A percentile compares a stretch with the other conserved stretches of the same genome.
Evolutionary conservation across 2,797 vertebrate genomes (phyloP).

Genomic region (Epinephelus coioides): DNA sequence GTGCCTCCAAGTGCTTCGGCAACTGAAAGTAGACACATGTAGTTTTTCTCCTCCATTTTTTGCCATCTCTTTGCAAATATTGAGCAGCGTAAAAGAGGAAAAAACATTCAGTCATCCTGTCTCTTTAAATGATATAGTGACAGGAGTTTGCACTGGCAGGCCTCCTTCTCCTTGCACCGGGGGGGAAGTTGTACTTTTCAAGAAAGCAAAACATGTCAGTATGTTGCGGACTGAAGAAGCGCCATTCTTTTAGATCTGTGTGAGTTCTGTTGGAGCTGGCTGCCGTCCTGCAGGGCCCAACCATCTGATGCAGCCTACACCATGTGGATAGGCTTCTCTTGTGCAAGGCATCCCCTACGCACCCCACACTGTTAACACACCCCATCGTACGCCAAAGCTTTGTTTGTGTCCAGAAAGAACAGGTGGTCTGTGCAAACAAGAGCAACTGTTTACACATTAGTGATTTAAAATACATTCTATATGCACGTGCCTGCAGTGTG

Average conservation of each 20-base stretch:
- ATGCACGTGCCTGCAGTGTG: slow-evolving; percentile 59
- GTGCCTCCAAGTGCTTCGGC: slow-evolving; percentile 80
- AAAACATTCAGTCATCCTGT: neutral
- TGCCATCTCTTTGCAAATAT: slow-evolving; percentile 55
- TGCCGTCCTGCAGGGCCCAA: slow-evolving; percentile 79
- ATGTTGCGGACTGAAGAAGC: slow-evolving; percentile 58
- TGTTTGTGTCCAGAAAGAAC: slow-evolving; percentile 86
- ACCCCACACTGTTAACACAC: slow-evolving; percentile 79
- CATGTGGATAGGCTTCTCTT: slow-evolving; percentile 80
- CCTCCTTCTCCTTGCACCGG: slow-evolving; percentile 17
- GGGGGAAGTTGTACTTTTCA: slow-evolving; percentile 54
- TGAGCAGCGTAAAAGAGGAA: slow-evolving; percentile 20
- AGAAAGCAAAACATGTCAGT: slow-evolving; percentile 63
- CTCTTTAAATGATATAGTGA: slow-evolving; percentile 30
- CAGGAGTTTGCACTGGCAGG: slow-evolving; percentile 14
- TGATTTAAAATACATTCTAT: slow-evolving; percentile 83
- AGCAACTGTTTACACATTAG: slow-evolving; percentile 86
- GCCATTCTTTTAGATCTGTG: slow-evolving; percentile 66
- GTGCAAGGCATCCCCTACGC: slow-evolving; percentile 78
- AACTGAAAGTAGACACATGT: slow-evolving; percentile 64
- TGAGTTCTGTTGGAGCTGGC: slow-evolving; percentile 76
- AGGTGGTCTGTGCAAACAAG: slow-evolving; percentile 86
- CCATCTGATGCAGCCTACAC: slow-evolving; percentile 83
- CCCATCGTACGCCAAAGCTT: slow-evolving; percentile 78
- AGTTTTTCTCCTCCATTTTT: slow-evolving; percentile 43